These are phyloP conservation scores for Sphaerophoria rueppellii DNA, from an alignment of 2,888 invertebrate species.

Conservation along the genomic window DNA sequence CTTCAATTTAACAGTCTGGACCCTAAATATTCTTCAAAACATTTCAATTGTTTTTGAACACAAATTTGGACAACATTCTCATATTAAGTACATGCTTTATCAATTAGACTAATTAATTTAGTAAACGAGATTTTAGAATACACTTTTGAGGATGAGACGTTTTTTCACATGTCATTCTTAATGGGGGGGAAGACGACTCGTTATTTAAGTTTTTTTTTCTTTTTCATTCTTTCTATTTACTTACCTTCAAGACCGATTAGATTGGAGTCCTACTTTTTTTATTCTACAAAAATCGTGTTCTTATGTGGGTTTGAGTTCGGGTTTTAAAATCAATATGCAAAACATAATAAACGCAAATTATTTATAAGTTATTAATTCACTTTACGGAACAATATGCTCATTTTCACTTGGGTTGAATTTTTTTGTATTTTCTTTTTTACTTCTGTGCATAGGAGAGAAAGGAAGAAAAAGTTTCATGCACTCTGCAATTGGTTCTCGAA, in stretches of 20 bases:
- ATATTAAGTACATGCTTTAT: neutral
- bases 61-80: neutral
- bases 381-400: constrained; percentile 61
- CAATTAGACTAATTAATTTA: constrained; percentile 12
- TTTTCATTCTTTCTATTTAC: constrained; percentile 50
- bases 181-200: constrained; percentile 40
- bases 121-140: neutral
- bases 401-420: constrained; percentile 49
- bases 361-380: constrained; percentile 44
- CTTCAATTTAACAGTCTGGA: neutral
- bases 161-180: constrained; percentile 36
- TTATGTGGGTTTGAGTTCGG: constrained; percentile 22
- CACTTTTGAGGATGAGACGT: constrained; percentile 11
- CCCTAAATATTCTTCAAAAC: neutral
- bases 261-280: constrained; percentile 29
- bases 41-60: neutral
- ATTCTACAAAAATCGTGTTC: constrained; percentile 30
- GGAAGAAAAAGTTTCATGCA: constrained; percentile 57
- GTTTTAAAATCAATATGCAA: constrained; percentile 20
- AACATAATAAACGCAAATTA: constrained; percentile 52
- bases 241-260: constrained; percentile 58
- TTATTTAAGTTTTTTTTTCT: constrained; percentile 6
- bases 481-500: neutral
- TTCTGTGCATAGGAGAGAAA: constrained; percentile 32
- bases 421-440: constrained; percentile 4